Evolutionary conservation across 1,140 invertebrate species (phyloP).

Genomic region (Vanessa tameamea): DNA sequence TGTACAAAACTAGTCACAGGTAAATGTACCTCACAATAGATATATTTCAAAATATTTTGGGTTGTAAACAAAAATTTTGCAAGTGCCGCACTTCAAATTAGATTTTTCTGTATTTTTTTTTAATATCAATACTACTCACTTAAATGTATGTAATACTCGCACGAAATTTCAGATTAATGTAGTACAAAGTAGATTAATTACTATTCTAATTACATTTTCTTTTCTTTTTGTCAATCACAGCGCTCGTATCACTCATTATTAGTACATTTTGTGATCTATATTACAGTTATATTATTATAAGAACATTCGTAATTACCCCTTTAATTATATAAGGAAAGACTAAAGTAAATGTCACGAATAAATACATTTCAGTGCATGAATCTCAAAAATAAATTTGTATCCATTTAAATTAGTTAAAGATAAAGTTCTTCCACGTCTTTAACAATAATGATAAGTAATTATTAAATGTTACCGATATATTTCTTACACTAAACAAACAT

Average conservation of each 20-base stretch:
- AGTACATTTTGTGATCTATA: neutral
- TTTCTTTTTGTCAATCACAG: neutral
- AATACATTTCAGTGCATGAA: neutral
- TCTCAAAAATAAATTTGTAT: constrained; percentile 4
- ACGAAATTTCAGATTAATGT: neutral
- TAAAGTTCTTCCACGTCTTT: constrained; percentile 7
- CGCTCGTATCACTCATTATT: neutral
- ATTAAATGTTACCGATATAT: constrained; percentile 7
- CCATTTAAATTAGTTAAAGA: neutral
- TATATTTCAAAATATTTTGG: constrained; percentile 48
- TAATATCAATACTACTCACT: neutral
- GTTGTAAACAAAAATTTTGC: constrained; percentile 14
- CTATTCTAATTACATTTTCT: too few relatives aligned
- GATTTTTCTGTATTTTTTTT: neutral
- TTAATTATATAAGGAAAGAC: neutral
- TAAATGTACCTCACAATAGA: constrained; percentile 64
- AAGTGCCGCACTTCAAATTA: neutral
- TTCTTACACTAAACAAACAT: neutral
- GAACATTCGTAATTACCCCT: neutral
- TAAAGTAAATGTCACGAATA: neutral
- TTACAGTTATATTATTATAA: constrained; percentile 5
- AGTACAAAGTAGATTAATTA: too few relatives aligned
- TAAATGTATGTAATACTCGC: neutral
- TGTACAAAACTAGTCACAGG: constrained; percentile 75
- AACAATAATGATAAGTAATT: constrained; percentile 2